These are phyloP conservation scores for Malaclemys terrapin DNA, from an alignment of 2,113 vertebrate species.

Conservation along the genomic window DNA sequence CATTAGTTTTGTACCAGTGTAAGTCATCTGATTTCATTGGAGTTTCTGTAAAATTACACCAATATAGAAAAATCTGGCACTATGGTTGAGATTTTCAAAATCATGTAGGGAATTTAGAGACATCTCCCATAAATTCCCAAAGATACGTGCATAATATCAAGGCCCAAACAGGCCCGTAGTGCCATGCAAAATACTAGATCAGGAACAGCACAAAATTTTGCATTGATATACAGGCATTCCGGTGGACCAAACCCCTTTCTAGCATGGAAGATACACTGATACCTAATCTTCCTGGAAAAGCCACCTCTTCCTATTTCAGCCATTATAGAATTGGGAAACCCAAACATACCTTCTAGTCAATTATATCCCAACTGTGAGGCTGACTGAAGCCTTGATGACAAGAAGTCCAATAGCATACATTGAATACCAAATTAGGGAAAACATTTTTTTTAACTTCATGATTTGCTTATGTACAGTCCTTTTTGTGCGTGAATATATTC, in stretches of 20 bases:
- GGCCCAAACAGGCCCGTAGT: not conserved
- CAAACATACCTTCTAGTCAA: not conserved
- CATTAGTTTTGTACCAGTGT: not conserved
- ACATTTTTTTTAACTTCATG: not conserved
- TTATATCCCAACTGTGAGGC: not conserved
- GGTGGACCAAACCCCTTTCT: not conserved
- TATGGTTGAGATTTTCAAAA: not conserved
- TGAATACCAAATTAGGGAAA: not conserved
- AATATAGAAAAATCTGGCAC: too few species aligned
- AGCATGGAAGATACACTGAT: not conserved
- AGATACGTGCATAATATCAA: not conserved
- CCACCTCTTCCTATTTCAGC: not conserved
- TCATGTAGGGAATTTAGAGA: not conserved
- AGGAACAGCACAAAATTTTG: not conserved
- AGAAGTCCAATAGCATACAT: not conserved
- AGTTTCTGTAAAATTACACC: too few species aligned
- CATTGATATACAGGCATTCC: too few species aligned
- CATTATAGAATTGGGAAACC: not conserved
- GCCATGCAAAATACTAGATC: not conserved
- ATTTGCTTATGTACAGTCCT: not conserved
- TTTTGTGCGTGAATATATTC: not conserved
- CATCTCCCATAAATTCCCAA: not conserved
- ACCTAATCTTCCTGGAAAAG: not conserved
- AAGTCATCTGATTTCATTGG: not conserved
- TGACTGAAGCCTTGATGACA: not conserved